Percentiles rank a stretch among this genome's conserved stretches.
These are phyloP conservation scores for Andrena flavipes DNA, from an alignment of 2,888 invertebrate genomes.

Conservation along the genomic window DNA sequence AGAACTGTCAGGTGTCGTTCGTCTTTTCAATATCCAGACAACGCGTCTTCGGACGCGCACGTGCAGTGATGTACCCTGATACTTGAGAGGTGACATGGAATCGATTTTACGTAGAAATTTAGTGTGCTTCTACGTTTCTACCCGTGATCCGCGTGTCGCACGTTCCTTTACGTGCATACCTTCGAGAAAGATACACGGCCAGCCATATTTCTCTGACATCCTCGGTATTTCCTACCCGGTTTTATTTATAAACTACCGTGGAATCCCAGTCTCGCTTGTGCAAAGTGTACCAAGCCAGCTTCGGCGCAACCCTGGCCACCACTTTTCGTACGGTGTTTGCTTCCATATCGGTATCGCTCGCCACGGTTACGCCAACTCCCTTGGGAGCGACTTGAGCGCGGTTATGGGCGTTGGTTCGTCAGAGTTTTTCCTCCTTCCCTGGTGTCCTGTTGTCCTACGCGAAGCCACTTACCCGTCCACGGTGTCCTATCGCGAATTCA, in stretches of 20 bases:
- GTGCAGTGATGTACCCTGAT: conserved; percentile 1
- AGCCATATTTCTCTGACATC: conserved; percentile 32
- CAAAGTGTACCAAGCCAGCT: not conserved
- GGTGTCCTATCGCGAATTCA: conserved; percentile 5
- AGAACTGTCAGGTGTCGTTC: conserved; percentile 4
- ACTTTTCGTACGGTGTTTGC: conserved; percentile 52
- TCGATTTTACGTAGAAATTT: not conserved
- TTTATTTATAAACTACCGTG: conserved; percentile 51
- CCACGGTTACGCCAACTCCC: conserved; percentile 17
- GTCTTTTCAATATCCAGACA: conserved; percentile 2
- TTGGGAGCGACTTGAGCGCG: conserved; percentile 56
- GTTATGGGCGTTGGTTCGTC: conserved; percentile 57
- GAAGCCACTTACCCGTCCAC: conserved; percentile 19
- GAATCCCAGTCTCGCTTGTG: conserved; percentile 20
- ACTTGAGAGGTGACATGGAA: not conserved
- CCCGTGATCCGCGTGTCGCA: conserved; percentile 12
- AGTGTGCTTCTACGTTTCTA: conserved; percentile 14
- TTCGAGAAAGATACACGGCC: conserved; percentile 37
- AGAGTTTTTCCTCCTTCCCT: conserved; percentile 49
- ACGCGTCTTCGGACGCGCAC: conserved; percentile 19
- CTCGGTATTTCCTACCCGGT: conserved; percentile 24
- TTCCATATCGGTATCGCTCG: conserved; percentile 32
- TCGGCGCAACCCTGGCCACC: conserved; percentile 28
- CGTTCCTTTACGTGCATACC: conserved; percentile 31
- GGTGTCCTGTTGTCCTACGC: conserved; percentile 18